Evolutionary conservation across 2,797 vertebrate species (phyloP).

Genomic region (Danio kyathit): DNA sequence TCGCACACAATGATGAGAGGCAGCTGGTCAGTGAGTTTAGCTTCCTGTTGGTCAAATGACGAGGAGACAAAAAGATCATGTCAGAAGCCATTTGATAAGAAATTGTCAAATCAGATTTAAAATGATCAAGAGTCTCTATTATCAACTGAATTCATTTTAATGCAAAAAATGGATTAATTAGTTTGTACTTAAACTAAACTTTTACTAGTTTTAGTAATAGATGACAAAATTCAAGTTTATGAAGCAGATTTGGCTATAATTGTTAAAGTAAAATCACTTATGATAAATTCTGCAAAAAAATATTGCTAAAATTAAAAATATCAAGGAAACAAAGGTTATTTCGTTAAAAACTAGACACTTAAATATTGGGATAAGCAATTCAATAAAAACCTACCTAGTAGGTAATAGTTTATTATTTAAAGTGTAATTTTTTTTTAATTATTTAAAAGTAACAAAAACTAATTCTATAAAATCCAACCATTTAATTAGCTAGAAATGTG

Average conservation of each 20-base stretch:
- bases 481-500: too few species aligned
- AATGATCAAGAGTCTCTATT: neutral
- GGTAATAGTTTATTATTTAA: neutral
- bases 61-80: neutral
- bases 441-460: constrained; percentile 49
- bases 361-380: neutral
- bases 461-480: neutral
- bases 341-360: neutral
- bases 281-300: constrained; percentile 1
- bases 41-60: constrained; percentile 84
- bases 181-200: too few species aligned
- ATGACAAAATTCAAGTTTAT: neutral
- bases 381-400: neutral
- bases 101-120: constrained; percentile 44
- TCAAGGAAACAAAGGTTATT: neutral
- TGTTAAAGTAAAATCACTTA: neutral
- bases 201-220: too few species aligned
- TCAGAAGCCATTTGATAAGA: constrained; percentile 11
- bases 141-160: neutral
- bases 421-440: neutral
- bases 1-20: constrained; percentile 98
- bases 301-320: too few species aligned
- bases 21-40: constrained; percentile 98
- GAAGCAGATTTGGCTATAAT: neutral
- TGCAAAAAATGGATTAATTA: neutral